phyloP scores from a whole-genome alignment of 2,113 vertebrate genomes.

The Larimichthys crocea region DNA sequence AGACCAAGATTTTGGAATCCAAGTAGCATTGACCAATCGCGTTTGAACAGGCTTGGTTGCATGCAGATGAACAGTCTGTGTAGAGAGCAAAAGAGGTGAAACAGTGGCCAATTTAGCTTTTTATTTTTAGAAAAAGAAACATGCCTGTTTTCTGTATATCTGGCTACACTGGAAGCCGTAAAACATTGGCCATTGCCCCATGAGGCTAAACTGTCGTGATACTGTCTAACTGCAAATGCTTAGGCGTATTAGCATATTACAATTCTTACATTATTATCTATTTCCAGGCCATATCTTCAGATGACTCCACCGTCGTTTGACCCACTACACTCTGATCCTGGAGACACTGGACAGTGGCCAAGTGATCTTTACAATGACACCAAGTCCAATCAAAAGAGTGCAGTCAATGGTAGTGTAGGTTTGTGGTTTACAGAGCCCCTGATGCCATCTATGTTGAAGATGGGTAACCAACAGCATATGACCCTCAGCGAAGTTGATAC shows the following conservation, averaged over 20 bases:
- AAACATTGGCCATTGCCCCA: no score
- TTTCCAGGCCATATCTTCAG: slow-evolving; percentile 33
- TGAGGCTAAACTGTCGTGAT: no score
- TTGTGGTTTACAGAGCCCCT: neutral
- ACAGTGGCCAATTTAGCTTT: no score
- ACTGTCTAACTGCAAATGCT: no score
- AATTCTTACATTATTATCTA: neutral
- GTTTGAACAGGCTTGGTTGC: no score
- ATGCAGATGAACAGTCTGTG: no score
- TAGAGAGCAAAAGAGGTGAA: no score
- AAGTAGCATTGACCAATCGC: no score
- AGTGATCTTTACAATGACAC: neutral
- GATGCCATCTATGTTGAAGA: neutral
- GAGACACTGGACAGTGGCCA: neutral
- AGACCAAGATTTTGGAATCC: no score
- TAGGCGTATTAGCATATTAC: neutral
- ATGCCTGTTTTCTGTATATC: no score
- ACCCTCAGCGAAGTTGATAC: neutral
- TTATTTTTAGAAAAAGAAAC: no score
- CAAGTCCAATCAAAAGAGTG: neutral
- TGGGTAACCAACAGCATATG: slow-evolving; percentile 5
- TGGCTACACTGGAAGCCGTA: no score
- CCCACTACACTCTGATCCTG: neutral
- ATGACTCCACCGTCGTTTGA: slow-evolving; percentile 1
- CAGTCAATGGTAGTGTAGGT: neutral